A percentile compares a stretch with the other conserved stretches of the same genome.
Conservation (phyloP, 2,113 vertebrate genomes). For the Petrocephalus zakoni region DNA sequence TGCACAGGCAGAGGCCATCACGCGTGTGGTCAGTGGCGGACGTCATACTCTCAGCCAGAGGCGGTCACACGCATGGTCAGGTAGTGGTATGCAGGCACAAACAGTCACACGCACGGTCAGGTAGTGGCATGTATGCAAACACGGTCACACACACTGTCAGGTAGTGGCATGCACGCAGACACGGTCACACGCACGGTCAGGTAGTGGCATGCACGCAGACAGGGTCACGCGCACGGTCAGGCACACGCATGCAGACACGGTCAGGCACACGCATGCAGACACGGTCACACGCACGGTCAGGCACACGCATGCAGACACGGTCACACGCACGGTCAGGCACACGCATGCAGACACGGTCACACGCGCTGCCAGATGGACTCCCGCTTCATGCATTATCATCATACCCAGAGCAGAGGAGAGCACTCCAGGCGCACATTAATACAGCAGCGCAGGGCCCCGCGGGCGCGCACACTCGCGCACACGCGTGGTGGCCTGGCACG, state of each 20-base stretch:
- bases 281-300: too few species aligned
- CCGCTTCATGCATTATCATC: not conserved
- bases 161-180: too few species aligned
- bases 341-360: conserved; percentile 10
- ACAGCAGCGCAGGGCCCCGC: not conserved
- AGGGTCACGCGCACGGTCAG: too few species aligned
- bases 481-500: not conserved
- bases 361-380: conserved; percentile 16
- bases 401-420: not conserved
- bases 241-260: too few species aligned
- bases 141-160: too few species aligned
- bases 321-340: not conserved
- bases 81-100: not conserved
- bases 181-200: too few species aligned
- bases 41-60: too few species aligned
- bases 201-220: too few species aligned
- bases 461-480: not conserved
- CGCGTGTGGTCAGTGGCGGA: too few species aligned
- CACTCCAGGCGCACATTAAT: not conserved
- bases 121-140: not conserved
- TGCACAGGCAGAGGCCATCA: too few species aligned
- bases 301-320: not conserved
- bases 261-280: too few species aligned
- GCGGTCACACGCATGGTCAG: not conserved
- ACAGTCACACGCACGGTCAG: not conserved